Conservation (phyloP, 2,797 vertebrate species). For the Eremophila alpestris region DNA sequence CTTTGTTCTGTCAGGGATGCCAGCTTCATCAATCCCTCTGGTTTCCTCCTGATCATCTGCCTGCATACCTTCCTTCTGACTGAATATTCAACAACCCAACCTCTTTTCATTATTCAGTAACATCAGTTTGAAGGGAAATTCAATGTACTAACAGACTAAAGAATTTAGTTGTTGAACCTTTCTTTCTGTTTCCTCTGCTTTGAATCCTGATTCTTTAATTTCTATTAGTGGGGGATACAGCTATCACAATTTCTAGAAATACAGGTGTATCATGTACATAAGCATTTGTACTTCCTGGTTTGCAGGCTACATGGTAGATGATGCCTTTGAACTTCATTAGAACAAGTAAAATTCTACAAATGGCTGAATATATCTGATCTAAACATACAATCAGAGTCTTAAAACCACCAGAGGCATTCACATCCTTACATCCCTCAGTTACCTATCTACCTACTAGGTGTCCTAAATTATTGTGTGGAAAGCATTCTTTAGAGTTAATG, state of each 20-base stretch:
- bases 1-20: neutral
- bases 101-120: neutral
- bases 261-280: accelerated
- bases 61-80: neutral
- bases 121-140: neutral
- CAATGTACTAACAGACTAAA: neutral
- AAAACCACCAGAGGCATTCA: neutral
- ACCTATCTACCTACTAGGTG: accelerated
- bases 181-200: neutral
- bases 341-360: neutral
- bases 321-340: neutral
- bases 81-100: neutral
- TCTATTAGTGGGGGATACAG: neutral
- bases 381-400: neutral
- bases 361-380: neutral
- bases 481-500: neutral
- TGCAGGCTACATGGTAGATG: neutral
- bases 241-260: neutral
- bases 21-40: neutral
- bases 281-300: neutral
- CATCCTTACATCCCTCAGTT: neutral
- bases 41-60: neutral
- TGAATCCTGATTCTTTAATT: neutral
- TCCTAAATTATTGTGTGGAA: neutral
- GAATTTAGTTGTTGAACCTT: neutral